Percentiles rank a stretch among this genome's conserved stretches.
phyloP scores from a whole-genome alignment of 2,888 invertebrate genomes.

The Pollenia amentaria region DNA sequence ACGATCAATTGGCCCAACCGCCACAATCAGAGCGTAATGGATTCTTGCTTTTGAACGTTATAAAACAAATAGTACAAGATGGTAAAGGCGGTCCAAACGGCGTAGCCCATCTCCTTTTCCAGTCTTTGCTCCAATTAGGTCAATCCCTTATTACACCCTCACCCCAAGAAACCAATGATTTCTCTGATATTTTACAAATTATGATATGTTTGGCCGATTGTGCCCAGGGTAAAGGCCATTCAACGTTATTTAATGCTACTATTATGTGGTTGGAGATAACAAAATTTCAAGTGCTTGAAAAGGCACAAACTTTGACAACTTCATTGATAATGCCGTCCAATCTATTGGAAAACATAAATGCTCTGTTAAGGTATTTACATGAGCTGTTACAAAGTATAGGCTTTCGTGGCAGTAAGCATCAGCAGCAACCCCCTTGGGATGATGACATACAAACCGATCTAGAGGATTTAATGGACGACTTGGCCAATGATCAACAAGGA shows the following conservation, averaged over 20 bases:
- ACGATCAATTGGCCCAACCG: conserved; percentile 82
- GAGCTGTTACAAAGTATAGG: conserved; percentile 86
- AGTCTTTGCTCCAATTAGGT: conserved; percentile 90
- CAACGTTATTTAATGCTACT: conserved; percentile 91
- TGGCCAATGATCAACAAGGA: conserved; percentile 93
- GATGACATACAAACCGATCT: conserved; percentile 89
- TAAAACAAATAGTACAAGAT: conserved; percentile 90
- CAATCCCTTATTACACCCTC: conserved; percentile 87
- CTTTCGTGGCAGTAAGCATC: conserved; percentile 85
- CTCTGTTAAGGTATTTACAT: conserved; percentile 92
- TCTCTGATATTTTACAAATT: conserved; percentile 90
- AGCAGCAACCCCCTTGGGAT: conserved; percentile 92
- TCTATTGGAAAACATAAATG: conserved; percentile 91
- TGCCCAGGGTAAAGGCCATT: conserved; percentile 90
- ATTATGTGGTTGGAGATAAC: conserved; percentile 92
- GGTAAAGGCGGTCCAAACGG: conserved; percentile 82
- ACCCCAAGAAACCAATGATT: conserved; percentile 89
- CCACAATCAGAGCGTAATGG: conserved; percentile 88
- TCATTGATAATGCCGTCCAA: conserved; percentile 79
- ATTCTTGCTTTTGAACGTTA: conserved; percentile 88
- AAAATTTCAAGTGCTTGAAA: conserved; percentile 84
- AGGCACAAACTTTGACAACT: conserved; percentile 76
- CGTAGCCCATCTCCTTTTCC: conserved; percentile 86
- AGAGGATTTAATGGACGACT: conserved; percentile 94
- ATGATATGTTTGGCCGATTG: conserved; percentile 95